Percentiles rank a stretch among this genome's conserved stretches.
Evolutionary conservation across 1,140 invertebrate species (phyloP).

Genomic region (Drosophila saltans): DNA sequence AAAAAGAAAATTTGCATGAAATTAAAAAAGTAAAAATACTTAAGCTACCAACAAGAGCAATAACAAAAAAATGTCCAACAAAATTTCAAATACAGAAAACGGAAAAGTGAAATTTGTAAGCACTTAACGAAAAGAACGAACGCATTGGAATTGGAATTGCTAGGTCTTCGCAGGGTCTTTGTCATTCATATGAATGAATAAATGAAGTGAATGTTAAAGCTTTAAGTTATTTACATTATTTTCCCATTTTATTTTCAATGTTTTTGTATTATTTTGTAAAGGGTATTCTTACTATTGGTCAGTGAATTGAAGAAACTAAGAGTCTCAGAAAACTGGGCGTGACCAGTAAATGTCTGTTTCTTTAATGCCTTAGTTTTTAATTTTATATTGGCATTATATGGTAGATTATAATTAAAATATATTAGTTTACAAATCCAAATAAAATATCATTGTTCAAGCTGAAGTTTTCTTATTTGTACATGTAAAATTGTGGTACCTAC

Average conservation of each 20-base stretch:
- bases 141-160: slow-evolving; percentile 39
- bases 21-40: slow-evolving; percentile 76
- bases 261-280: neutral
- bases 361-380: no score
- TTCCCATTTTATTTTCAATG: neutral
- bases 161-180: neutral
- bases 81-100: slow-evolving; percentile 35
- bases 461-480: no score
- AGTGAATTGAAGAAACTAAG: no score
- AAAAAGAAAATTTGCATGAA: slow-evolving; percentile 79
- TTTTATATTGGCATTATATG: no score
- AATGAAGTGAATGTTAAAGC: neutral
- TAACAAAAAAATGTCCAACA: slow-evolving; percentile 24
- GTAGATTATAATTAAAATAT: no score
- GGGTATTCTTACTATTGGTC: neutral
- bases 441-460: no score
- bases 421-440: no score
- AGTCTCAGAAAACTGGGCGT: no score
- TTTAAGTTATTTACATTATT: neutral
- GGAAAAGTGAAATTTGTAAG: slow-evolving; percentile 77
- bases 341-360: no score
- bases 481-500: no score
- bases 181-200: neutral
- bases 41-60: slow-evolving; percentile 45
- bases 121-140: slow-evolving; percentile 52